Base-by-base conservation (phyloP, 64 coral and sea anemone species). In the Dendronephthya gigantea region DNA sequence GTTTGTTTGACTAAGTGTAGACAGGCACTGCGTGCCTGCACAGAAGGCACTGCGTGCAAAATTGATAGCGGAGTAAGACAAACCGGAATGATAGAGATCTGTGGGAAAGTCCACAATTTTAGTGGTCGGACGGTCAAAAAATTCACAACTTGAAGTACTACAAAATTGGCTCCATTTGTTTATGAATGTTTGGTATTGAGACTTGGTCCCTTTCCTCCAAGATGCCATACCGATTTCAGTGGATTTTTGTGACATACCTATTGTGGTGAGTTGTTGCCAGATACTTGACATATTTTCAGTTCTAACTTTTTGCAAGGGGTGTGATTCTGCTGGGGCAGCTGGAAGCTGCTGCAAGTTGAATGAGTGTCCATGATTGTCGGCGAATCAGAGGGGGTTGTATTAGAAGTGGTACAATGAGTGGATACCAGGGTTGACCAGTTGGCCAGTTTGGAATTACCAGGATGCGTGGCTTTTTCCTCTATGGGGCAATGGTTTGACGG, bases 181-280 rank as follows among this genome's bases (percentile, higher is more conserved):
- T 38, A 91, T 86, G 58, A 83, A 91, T 7, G 31, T 37, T 33
- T n/a, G n/a, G n/a, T n/a, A n/a, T n/a, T n/a, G n/a, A n/a, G n/a
- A n/a, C n/a, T n/a, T n/a, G n/a, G n/a, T 66, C 14, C 85, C 85
- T 49, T 83, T 55, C 41, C 90, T 45, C 85, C 90, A 91, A 31
- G 82, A 91, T 51, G 52, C 41, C 28, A 91, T 38, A 31, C 87
- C 83, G 35, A 58, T 40, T 31, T 84, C 48, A 29, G 81, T 36
- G 70, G 90, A 51, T 74, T 38, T 56, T 49, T 83, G n/a, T 45
- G 85, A 88, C 49, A 91, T 86, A 58, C 90, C 90, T 56, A 16
- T 5, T 33, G 51, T 83, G 25, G 82, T 35, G 40, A 85, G 40
- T 56, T 58, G 83, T 50, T 72, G 39, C 88, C 88, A 74, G 88